Conservation (phyloP, 2,113 vertebrate genomes). For the Osmerus eperlanus region DNA sequence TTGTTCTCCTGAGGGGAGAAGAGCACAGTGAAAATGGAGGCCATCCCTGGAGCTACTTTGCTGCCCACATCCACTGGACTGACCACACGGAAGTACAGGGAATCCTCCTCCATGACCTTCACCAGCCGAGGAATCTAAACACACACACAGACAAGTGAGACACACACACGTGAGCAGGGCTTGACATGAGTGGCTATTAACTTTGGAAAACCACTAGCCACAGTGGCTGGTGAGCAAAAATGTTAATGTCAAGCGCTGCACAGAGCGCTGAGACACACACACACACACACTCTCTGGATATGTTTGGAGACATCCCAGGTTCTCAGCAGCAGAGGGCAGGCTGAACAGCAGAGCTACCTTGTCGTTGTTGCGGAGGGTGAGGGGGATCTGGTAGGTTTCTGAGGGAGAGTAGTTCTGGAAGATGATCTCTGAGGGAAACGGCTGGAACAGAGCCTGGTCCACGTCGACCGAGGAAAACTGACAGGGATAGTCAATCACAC, state of each 20-base stretch:
- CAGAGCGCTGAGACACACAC: neutral
- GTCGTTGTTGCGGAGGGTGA: constrained; percentile 81
- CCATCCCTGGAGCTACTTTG: constrained; percentile 76
- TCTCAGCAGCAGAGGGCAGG: no score
- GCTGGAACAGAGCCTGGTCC: constrained; percentile 78
- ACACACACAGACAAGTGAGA: neutral
- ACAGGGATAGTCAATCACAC: neutral
- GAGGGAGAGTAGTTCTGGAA: constrained; percentile 80
- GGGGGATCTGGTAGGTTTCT: constrained; percentile 73
- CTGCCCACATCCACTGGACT: constrained; percentile 52
- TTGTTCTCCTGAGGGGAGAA: constrained; percentile 83
- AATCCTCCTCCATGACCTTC: constrained; percentile 74
- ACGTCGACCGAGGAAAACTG: constrained; percentile 72
- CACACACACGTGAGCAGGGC: neutral
- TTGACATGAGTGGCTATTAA: no score
- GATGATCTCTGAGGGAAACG: constrained; percentile 81
- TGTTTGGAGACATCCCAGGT: neutral
- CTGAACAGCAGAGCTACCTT: constrained; percentile 56
- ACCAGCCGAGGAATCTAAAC: constrained; percentile 71
- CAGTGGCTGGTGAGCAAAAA: no score
- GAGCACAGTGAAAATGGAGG: constrained; percentile 65
- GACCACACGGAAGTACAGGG: constrained; percentile 76
- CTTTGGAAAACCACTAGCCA: no score
- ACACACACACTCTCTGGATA: neutral
- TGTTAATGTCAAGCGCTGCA: no score